A percentile compares a stretch with the other conserved stretches of the same genome.
Conservation (phyloP, 2,113 vertebrate genomes). For the Pterocles gutturalis region DNA sequence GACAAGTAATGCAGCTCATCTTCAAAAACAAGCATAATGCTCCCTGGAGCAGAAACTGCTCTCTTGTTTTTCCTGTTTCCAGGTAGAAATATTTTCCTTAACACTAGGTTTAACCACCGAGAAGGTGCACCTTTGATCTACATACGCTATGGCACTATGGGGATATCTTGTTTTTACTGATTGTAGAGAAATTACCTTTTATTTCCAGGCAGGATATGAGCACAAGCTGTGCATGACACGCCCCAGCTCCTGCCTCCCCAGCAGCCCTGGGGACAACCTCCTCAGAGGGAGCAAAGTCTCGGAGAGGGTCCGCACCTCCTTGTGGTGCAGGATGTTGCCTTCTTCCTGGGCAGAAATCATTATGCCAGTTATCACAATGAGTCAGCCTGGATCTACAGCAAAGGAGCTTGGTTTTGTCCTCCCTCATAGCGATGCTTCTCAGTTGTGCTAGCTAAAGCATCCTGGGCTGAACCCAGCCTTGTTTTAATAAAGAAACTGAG, state of each 20-base stretch:
- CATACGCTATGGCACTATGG: fast-evolving
- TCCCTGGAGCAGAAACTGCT: neutral
- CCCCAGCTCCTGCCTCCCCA: neutral
- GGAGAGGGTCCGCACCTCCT: neutral
- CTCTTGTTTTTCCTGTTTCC: neutral
- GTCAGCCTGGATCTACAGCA: neutral
- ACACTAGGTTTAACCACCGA: neutral
- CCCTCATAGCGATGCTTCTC: neutral
- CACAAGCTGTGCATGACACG: no score
- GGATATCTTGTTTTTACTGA: neutral
- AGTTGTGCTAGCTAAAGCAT: no score
- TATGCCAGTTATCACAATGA: neutral
- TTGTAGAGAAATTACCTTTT: neutral
- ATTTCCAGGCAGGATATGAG: neutral
- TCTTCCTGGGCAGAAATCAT: neutral
- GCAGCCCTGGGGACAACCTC: no score
- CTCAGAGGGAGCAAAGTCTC: neutral
- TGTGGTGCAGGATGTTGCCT: neutral
- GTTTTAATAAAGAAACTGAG: neutral
- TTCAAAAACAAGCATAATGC: fast-evolving
- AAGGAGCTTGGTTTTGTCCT: neutral
- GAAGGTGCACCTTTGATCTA: neutral
- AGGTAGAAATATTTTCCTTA: neutral
- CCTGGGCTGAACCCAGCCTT: neutral
- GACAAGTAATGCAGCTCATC: neutral